Evolutionary conservation across 2,888 invertebrate species (phyloP).

Genomic region (Chorisops tibialis): DNA sequence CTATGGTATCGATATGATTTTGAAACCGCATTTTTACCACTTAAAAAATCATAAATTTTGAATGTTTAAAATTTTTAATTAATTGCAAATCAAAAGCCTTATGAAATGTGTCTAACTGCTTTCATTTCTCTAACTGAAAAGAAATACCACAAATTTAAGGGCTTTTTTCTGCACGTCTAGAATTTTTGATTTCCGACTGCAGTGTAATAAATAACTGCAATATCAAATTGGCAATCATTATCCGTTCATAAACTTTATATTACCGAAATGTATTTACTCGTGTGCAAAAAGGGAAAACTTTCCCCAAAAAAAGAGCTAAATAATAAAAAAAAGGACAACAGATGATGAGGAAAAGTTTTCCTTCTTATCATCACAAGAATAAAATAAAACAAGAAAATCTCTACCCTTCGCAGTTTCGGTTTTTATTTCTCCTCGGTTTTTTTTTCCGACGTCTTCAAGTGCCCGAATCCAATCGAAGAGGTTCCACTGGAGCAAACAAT

Average conservation of each 20-base stretch:
- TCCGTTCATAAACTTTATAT: conserved; percentile 14
- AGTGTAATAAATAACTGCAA: background rate
- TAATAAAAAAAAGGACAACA: conserved; percentile 17
- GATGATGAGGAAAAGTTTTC: conserved; percentile 11
- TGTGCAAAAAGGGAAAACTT: conserved; percentile 5
- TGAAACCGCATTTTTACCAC: no score
- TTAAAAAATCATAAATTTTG: no score
- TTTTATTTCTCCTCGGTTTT: background rate
- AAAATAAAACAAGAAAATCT: no score
- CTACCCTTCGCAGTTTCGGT: background rate
- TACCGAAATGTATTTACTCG: conserved; percentile 9
- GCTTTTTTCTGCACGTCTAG: no score
- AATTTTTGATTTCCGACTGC: no score
- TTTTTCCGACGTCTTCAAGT: conserved; percentile 21
- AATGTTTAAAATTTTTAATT: no score
- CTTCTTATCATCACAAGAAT: no score
- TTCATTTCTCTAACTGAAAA: no score
- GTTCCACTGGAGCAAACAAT: conserved; percentile 30
- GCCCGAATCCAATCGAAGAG: conserved; percentile 31
- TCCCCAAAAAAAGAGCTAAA: background rate
- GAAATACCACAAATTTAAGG: no score
- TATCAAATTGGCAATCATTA: conserved; percentile 24
- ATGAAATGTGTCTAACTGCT: no score
- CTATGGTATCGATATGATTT: no score
- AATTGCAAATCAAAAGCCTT: no score